Conservation (phyloP, 2,888 invertebrate species). For the Cheilosia scutellata region DNA sequence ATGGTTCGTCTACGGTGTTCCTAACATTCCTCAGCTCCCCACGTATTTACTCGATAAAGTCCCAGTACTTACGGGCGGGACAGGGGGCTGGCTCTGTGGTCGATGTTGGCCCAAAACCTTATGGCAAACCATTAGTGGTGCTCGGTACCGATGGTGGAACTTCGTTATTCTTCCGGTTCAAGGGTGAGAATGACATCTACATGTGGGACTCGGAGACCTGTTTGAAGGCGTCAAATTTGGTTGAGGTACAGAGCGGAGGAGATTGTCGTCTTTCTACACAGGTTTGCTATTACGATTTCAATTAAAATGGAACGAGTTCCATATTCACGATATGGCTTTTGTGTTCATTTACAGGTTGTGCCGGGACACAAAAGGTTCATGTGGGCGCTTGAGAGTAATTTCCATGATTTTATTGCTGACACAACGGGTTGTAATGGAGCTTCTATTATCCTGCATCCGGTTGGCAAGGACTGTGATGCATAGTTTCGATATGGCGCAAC, state of each 20-base stretch:
- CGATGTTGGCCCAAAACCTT: slow-evolving; percentile 86
- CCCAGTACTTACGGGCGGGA: slow-evolving; percentile 85
- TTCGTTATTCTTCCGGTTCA: slow-evolving; percentile 87
- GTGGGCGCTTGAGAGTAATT: slow-evolving; percentile 88
- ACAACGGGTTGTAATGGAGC: slow-evolving; percentile 87
- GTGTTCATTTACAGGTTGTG: slow-evolving; percentile 80
- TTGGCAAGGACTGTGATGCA: slow-evolving; percentile 84
- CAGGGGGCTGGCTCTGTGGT: slow-evolving; percentile 85
- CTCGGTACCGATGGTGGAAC: slow-evolving; percentile 87
- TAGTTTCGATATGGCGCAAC: slow-evolving; percentile 27
- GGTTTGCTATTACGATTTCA: slow-evolving; percentile 78
- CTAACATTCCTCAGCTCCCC: slow-evolving; percentile 87
- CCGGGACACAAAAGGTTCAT: slow-evolving; percentile 86
- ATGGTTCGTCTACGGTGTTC: slow-evolving; percentile 85
- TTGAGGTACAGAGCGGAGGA: slow-evolving; percentile 86
- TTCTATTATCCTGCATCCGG: slow-evolving; percentile 86
- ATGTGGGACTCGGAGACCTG: slow-evolving; percentile 87
- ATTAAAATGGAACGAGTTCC: slow-evolving; percentile 9
- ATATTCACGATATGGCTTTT: slow-evolving; percentile 10
- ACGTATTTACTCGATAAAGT: slow-evolving; percentile 86
- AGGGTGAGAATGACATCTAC: slow-evolving; percentile 87
- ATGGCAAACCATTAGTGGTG: slow-evolving; percentile 85
- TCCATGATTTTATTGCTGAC: slow-evolving; percentile 87
- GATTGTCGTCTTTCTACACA: slow-evolving; percentile 87
- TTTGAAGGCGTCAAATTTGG: slow-evolving; percentile 86